These are phyloP conservation scores for Cephalopterus ornatus DNA, from an alignment of 2,113 vertebrate genomes.

Conservation along the genomic window DNA sequence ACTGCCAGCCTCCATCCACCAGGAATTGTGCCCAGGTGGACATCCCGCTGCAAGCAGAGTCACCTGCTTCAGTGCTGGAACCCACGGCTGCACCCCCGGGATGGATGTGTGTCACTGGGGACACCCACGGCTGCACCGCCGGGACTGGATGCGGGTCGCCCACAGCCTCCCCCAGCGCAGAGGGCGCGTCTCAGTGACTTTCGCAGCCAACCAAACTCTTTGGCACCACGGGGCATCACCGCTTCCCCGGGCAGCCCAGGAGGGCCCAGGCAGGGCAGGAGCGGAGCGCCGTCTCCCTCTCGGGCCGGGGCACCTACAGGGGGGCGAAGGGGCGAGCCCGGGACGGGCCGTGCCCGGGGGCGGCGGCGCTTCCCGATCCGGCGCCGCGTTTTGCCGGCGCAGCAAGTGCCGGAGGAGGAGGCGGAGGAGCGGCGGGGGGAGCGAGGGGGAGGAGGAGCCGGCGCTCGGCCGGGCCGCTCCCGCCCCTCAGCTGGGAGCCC, in stretches of 20 bases:
- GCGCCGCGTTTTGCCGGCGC: not conserved
- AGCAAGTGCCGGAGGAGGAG: not conserved
- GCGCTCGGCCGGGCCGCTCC: not conserved
- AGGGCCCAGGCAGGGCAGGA: not conserved
- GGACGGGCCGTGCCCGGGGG: not conserved
- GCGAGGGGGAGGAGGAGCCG: not conserved
- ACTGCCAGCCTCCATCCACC: not conserved
- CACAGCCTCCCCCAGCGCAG: not conserved
- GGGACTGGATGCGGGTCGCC: not conserved
- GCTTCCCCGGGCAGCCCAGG: not conserved
- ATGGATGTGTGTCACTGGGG: not conserved
- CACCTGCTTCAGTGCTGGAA: not conserved
- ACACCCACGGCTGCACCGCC: not conserved
- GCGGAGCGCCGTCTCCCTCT: not conserved
- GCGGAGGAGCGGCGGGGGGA: not conserved
- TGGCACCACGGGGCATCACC: not conserved
- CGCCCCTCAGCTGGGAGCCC: slow-evolving; percentile 57
- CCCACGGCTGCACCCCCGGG: not conserved
- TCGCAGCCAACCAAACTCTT: not conserved
- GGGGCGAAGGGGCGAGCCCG: too few species aligned
- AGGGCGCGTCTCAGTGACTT: not conserved
- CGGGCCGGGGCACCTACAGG: not conserved
- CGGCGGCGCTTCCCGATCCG: not conserved
- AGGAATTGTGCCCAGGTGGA: not conserved
- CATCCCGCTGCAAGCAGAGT: not conserved